Percentiles rank a stretch among this genome's conserved stretches.
phyloP scores from a whole-genome alignment of 2,113 vertebrate genomes.

The Mola mola region DNA sequence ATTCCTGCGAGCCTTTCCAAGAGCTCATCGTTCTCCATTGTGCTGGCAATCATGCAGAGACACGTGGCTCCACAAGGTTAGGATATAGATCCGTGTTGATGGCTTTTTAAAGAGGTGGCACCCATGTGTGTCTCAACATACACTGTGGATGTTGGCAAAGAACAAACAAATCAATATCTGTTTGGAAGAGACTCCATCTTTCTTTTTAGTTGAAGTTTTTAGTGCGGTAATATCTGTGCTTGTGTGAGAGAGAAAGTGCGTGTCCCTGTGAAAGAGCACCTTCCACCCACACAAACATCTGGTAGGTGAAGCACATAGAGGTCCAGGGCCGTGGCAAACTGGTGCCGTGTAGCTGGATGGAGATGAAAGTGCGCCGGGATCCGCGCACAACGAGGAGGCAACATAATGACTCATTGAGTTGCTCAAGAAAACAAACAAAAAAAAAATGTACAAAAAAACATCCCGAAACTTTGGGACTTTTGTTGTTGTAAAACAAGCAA shows the following conservation, averaged over 20 bases:
- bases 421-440: constrained; percentile 3
- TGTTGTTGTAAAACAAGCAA: neutral
- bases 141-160: constrained; percentile 24
- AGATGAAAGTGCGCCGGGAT: constrained; percentile 26
- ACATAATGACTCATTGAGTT: constrained; percentile 13
- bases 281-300: constrained; percentile 14
- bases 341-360: constrained; percentile 12
- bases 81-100: constrained; percentile 60
- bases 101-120: constrained; percentile 68
- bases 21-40: constrained; percentile 45
- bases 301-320: constrained; percentile 10
- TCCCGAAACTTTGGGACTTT: neutral
- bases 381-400: neutral
- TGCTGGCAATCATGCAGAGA: constrained; percentile 34
- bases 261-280: neutral
- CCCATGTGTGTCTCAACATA: constrained; percentile 52
- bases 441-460: too few species aligned
- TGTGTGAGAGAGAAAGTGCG: constrained; percentile 1
- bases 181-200: constrained; percentile 29
- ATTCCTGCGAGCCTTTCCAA: constrained; percentile 17
- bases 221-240: neutral
- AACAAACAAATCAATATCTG: constrained; percentile 17
- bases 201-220: neutral
- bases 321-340: neutral
- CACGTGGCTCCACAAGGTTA: constrained; percentile 37